Conservation (phyloP, 2,113 vertebrate species). For the Ancistrus triradiatus region DNA sequence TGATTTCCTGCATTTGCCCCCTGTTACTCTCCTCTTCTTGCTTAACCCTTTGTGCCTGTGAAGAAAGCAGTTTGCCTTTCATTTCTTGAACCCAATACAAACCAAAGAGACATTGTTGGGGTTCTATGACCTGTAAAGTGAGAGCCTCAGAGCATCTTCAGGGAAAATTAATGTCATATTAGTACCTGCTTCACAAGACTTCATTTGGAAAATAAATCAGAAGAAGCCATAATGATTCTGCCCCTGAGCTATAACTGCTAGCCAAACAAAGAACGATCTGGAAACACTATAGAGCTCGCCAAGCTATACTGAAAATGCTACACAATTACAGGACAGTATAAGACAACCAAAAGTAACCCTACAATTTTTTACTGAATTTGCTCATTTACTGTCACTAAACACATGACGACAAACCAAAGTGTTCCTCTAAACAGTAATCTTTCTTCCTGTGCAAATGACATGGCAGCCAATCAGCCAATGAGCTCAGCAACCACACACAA, state of each 20-base stretch:
- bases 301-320: conserved; percentile 6
- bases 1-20: conserved; percentile 59
- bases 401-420: background rate
- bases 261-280: background rate
- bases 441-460: no score
- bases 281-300: background rate
- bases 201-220: background rate
- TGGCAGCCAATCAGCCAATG: no score
- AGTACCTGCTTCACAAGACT: conserved; percentile 7
- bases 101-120: conserved; percentile 65
- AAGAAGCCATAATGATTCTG: background rate
- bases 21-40: conserved; percentile 37
- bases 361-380: background rate
- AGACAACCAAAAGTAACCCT: background rate
- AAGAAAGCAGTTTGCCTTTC: conserved; percentile 58
- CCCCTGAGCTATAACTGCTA: conserved; percentile 10
- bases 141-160: conserved; percentile 49
- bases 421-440: conserved; percentile 7
- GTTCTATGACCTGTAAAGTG: conserved; percentile 70
- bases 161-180: conserved; percentile 60
- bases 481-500: no score
- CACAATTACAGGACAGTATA: conserved; percentile 3
- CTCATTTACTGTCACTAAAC: conserved; percentile 4
- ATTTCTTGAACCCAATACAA: conserved; percentile 58
- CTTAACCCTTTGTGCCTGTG: conserved; percentile 41